These are phyloP conservation scores for Cistogaster globosa DNA, from an alignment of 2,888 invertebrate species.

Conservation along the genomic window DNA sequence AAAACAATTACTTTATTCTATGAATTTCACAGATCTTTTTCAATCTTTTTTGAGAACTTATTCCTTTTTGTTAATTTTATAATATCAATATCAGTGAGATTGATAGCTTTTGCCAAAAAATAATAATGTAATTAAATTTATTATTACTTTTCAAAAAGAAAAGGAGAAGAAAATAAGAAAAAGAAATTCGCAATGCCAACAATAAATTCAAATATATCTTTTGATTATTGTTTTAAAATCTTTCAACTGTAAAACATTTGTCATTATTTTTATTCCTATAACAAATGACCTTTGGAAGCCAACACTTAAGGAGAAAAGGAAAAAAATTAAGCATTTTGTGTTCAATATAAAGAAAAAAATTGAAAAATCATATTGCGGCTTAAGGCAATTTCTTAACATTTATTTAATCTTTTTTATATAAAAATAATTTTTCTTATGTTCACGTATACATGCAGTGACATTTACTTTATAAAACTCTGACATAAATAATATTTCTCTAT, in stretches of 20 bases:
- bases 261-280: constrained; percentile 42
- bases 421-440: constrained; percentile 17
- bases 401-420: constrained; percentile 3
- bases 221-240: constrained; percentile 19
- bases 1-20: too few relatives aligned
- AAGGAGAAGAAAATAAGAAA: too few relatives aligned
- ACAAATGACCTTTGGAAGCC: constrained; percentile 64
- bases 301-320: constrained; percentile 28
- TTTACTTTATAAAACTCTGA: constrained; percentile 29
- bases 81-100: background rate
- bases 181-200: too few relatives aligned
- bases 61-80: too few relatives aligned
- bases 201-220: constrained; percentile 25
- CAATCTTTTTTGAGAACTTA: too few relatives aligned
- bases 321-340: constrained; percentile 11
- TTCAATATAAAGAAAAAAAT: constrained; percentile 1
- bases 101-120: background rate
- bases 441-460: background rate
- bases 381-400: constrained; percentile 55
- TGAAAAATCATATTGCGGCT: constrained; percentile 61
- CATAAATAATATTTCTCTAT: constrained; percentile 33
- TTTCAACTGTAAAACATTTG: constrained; percentile 48
- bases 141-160: too few relatives aligned
- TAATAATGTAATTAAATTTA: too few relatives aligned
- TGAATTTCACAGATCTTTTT: too few relatives aligned